Base-by-base conservation (phyloP, 2,113 vertebrate species). In the Sorex fumeus region DNA sequence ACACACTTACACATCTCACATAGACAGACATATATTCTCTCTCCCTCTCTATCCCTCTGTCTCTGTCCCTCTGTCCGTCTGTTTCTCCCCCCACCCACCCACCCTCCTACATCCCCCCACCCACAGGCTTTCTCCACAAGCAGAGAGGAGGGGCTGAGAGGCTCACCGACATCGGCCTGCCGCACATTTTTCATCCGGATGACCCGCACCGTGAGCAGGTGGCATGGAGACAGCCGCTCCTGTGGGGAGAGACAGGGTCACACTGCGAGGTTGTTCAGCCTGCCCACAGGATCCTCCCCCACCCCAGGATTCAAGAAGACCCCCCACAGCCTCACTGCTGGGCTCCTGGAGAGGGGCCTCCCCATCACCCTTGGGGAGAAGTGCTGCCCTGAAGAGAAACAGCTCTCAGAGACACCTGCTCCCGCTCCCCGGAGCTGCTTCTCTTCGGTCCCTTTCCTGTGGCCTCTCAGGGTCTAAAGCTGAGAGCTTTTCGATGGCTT, bases 131-230 rank as follows among this genome's bases (percentile, higher is more conserved):
- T 67, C 66, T 19, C 34, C 2, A 1, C 2, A 30, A 10, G 30
- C 47, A 62, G 45, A 62, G 45, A 92, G 45, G 30, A 45, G 21
- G 32, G 40, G 32, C 4, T 10, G 12, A 40, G 25, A 34, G 30
- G 98, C 98, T 98, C 91, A 98, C 98, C 32, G 3, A 62, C 1
- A 4, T 98, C 98, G 47, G 96, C 97, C 84, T 93, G 92, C 18
- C 96, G 97, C 71, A 98, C 69, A 3, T 98, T 98, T 79, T 53
- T 98, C 98, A 98, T 98, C 27, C 96, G 88, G 53, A 98, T 98
- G 86, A 98, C 32, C 90, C 95, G 96, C 62, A 98, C 98, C 0
- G 97, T 98, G 78, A 98, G 88, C 66, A 98, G 80, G 66, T 97
- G 96, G 91, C 98, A 98, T 57, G 97, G 97, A 95, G 95, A 98